Evolutionary conservation across 1,140 invertebrate species (phyloP).

Genomic region (Chironomus tepperi): DNA sequence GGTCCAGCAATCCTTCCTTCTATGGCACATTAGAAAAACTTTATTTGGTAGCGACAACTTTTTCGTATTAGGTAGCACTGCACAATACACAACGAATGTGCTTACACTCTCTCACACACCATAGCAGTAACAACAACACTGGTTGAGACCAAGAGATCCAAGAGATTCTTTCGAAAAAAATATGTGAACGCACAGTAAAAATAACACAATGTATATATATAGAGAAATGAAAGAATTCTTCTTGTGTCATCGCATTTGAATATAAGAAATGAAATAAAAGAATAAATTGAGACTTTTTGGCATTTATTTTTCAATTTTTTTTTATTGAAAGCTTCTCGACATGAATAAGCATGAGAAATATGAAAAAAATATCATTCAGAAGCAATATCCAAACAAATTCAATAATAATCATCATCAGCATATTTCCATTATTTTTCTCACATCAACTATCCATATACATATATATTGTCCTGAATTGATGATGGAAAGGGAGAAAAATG

Average conservation of each 20-base stretch:
- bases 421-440: neutral
- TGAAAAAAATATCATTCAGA: neutral
- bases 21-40: constrained; percentile 16
- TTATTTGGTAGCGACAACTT: constrained; percentile 22
- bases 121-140: neutral
- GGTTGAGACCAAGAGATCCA: neutral
- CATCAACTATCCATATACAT: neutral
- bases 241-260: too few species aligned
- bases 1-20: neutral
- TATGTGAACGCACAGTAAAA: constrained; percentile 5
- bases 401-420: neutral
- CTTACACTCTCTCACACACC: neutral
- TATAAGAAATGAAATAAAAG: neutral
- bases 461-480: neutral
- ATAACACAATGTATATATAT: neutral
- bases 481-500: too few species aligned
- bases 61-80: constrained; percentile 21
- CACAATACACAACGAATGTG: neutral
- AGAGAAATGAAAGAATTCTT: too few species aligned
- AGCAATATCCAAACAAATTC: neutral
- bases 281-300: neutral
- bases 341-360: neutral
- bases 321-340: neutral
- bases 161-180: neutral
- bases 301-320: neutral